Base-by-base conservation (phyloP, 2,888 invertebrate genomes). In the Crossocerus cetratus region DNA sequence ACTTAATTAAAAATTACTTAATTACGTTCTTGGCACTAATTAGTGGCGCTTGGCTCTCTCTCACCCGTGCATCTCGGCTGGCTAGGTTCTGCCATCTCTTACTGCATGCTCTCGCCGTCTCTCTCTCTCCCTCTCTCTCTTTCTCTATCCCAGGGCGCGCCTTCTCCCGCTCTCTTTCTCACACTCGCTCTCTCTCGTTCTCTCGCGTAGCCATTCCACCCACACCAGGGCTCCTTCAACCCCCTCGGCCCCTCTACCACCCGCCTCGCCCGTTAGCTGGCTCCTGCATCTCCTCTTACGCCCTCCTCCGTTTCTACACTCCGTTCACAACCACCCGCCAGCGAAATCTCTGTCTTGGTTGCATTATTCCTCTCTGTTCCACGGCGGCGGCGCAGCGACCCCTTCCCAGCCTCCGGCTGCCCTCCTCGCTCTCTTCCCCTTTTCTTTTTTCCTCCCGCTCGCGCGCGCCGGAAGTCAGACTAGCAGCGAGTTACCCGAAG, bases 1-100 rank as follows among this genome's bases (percentile, higher is more conserved):
- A 91, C 92, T 92, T 92, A 92, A 93, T 93, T 93, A 93, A 93
- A 93, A 93, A 93, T 92, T 92, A 93, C 93, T 93, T 92, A 93
- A 93, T 93, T 93, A 93, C 92, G 92, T 92, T 92, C 92, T 93
- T 92, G 92, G 92, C 92, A 91, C 92, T 93, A 93, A 93, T 93
- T 93, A 93, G 92, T 91, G 91, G 86, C 87, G 86, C 89, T 89
- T 88, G 88, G 90, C 87, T 83, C 86, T 83, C 83, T 85, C 83
- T 86, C 82, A 80, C 80, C 80, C 82, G 80, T 81, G 77, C 76
- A 70, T 77, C 83, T 76, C 82, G 76, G 60, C 83, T 79, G 63
- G 83, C 81, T 84, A 71, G 72, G 69, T 69, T 64, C 77, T 72
- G 72, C 78, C 71, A 63, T 76, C 66, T 72, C 80, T 71, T 65